Conservation (phyloP, 2,797 vertebrate species). For the Coluber constrictor region DNA sequence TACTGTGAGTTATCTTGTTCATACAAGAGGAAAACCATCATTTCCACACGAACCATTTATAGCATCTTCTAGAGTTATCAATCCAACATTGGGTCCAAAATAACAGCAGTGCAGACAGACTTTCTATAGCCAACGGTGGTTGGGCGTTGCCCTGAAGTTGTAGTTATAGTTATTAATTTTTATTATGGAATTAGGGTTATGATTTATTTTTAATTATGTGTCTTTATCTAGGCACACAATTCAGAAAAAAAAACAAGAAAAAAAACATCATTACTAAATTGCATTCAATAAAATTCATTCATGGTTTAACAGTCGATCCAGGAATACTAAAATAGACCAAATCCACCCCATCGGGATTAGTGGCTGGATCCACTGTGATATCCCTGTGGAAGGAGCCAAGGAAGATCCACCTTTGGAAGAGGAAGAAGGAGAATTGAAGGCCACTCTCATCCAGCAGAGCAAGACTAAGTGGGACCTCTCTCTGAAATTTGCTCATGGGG, state of each 20-base stretch:
- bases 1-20: not conserved
- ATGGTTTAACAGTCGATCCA: not conserved
- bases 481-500: not conserved
- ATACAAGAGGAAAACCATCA: not conserved
- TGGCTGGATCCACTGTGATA: too few relatives aligned
- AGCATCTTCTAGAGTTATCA: not conserved
- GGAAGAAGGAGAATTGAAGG: not conserved
- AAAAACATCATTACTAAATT: not conserved
- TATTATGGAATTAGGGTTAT: not conserved
- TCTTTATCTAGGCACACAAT: not conserved
- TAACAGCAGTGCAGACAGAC: not conserved
- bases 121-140: not conserved
- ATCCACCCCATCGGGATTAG: rapidly evolving
- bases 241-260: not conserved
- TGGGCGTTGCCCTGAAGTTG: not conserved
- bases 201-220: not conserved
- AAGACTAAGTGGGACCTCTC: not conserved
- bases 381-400: too few relatives aligned
- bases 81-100: not conserved
- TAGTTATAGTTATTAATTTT: not conserved
- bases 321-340: not conserved
- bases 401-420: not conserved
- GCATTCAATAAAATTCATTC: not conserved
- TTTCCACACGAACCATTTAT: not conserved
- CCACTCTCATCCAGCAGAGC: not conserved